Percentiles rank a stretch among this genome's conserved stretches.
Conservation (phyloP, 2,888 invertebrate genomes). For the Limulus polyphemus region DNA sequence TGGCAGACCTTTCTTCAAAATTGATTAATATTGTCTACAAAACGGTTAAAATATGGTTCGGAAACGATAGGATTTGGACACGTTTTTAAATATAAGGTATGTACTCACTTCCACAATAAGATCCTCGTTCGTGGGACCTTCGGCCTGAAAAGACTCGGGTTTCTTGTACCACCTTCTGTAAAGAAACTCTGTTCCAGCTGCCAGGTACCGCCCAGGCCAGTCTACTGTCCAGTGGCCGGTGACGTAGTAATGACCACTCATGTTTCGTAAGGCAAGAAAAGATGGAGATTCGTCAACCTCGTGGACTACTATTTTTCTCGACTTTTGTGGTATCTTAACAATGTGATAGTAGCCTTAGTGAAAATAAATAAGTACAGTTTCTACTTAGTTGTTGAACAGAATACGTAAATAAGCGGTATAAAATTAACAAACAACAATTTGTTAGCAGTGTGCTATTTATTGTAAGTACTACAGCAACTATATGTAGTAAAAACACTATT, state of each 20-base stretch:
- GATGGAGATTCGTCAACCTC: conserved; percentile 11
- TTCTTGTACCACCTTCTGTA: conserved; percentile 17
- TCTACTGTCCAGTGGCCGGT: conserved; percentile 16
- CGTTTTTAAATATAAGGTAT: too few relatives aligned
- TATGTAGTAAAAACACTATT: too few relatives aligned
- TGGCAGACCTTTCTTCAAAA: too few relatives aligned
- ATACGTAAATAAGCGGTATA: too few relatives aligned
- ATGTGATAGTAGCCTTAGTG: conserved; percentile 18
- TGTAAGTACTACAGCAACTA: too few relatives aligned
- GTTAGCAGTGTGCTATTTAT: too few relatives aligned
- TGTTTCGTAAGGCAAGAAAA: conserved; percentile 13
- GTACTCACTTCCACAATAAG: conserved; percentile 11
- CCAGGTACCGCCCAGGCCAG: conserved; percentile 19
- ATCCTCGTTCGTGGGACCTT: conserved; percentile 13
- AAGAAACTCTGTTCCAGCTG: conserved; percentile 14
- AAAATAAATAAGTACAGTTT: not conserved
- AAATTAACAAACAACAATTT: too few relatives aligned
- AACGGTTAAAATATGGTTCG: too few relatives aligned
- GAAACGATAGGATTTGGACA: too few relatives aligned
- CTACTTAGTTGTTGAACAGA: too few relatives aligned
- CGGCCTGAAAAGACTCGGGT: conserved; percentile 10
- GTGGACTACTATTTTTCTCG: conserved; percentile 13
- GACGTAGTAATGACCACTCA: conserved; percentile 3
- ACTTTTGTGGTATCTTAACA: conserved; percentile 10
- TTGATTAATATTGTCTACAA: too few relatives aligned